Base-by-base conservation (phyloP, 2,888 invertebrate genomes). In the Euplagia quadripunctaria region DNA sequence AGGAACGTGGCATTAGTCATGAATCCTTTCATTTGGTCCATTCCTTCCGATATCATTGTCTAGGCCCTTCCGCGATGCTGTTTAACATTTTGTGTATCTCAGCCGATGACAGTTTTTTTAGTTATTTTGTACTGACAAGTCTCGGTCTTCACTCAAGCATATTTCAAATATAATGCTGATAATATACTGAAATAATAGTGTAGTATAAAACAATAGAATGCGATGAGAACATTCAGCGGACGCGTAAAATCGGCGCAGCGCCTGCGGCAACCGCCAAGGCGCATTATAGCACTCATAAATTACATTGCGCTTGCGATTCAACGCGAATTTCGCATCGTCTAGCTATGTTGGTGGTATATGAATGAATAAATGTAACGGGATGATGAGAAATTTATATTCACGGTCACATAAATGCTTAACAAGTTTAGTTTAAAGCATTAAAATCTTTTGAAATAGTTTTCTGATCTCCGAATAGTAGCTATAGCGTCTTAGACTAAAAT, bases 231-330 rank as follows among this genome's bases (percentile, higher is more conserved):
- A 66, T 55, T 71, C 41, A 64, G 71, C 52, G 31, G 68, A 77
- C 76, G 85, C 75, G 80, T 82, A 82, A 82, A 82, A 82, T 77
- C 72, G 71, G 66, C 66, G 68, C 49, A 49, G 0, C 12, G 83
- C 85, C 71, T 51, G 80, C 49, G 80, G 82, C 82, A 85, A 74
- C 75, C 72, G 75, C 64, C 75, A 70, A 72, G 73, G 77, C 75
- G 74, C 74, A 82, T 79, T 80, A 82, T 82, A 72, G 73, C 46
- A 73, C 64, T 69, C 82, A 82, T 84, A 84, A 84, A 84, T 82
- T 77, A 82, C 74, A 71, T 67, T 67, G 73, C 71, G 73, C 77
- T 73, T 68, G 64, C 31, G 79, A 83, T 75, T 73, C 71, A 64
- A 67, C 75, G 66, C 31, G 51, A 72, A 74, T 55, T 77, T 75